Evolutionary conservation across 2,888 invertebrate genomes (phyloP), one percentile per base, ranked within the genome.

Genomic region (Adineta ricciae): DNA sequence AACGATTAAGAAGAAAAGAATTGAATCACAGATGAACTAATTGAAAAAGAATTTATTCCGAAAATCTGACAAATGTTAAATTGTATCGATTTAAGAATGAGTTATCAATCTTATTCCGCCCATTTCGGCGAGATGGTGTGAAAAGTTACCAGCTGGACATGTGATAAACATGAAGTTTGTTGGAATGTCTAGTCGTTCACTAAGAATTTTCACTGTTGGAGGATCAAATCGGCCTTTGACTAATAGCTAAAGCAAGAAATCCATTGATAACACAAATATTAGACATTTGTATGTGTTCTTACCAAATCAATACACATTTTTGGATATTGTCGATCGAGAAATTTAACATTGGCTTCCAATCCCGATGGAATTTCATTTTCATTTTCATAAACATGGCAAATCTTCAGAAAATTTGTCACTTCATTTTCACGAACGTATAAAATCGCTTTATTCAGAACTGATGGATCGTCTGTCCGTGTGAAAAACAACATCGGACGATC

Each of bases 401-500:
- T 78, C n/a, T 78, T 38, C 41, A 78, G 41, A 78, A 38, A 78
- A 78, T 78, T 21, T n/a, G 78, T 78, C 24, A 78, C 24, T 41
- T 78, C 78, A 78, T 78, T 78, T 41, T 38, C 38, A 4, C 78
- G 78, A 11, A 78, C 78, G n/a, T 78, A 78, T n/a, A 78, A 41
- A 24, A 78, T 8, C 9, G 41, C 78, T 78, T 78, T 78, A 41
- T 78, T 78, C n/a, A 78, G 14, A 11, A 78, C 11, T 24, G 78
- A 78, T 78, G 78, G 78, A 78, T 78, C 78, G 41, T 78, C 78
- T 2, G 41, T 41, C n/a, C n/a, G 24, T 41, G 78, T 41, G 41
- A 78, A 78, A 41, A 78, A 78, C 41, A 78, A 41, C 78, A 78
- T 78, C n/a, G 78, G 78, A n/a, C 41, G 78, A 78, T 78, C 41